These are phyloP conservation scores for Cosmopolites sordidus DNA, from an alignment of 2,888 invertebrate genomes.

Conservation along the genomic window DNA sequence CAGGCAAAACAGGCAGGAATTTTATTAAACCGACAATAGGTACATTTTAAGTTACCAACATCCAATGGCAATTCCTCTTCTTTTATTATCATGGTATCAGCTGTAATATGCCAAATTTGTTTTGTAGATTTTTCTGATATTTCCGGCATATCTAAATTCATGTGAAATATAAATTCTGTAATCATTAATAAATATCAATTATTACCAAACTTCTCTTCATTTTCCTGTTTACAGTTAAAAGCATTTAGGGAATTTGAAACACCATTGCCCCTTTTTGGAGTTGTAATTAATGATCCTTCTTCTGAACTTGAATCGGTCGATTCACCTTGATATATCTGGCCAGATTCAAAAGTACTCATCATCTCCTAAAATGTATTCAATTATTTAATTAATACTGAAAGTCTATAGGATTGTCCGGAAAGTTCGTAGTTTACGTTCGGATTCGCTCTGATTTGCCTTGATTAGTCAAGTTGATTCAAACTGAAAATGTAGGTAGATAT, in stretches of 20 bases:
- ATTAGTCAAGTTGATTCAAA: too few relatives aligned
- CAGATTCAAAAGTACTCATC: slow-evolving; percentile 53
- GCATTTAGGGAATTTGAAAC: too few relatives aligned
- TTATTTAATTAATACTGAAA: too few relatives aligned
- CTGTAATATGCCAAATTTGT: slow-evolving; percentile 34
- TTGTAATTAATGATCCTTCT: slow-evolving; percentile 16
- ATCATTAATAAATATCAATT: too few relatives aligned
- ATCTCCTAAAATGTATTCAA: slow-evolving; percentile 39
- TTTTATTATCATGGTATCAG: slow-evolving; percentile 29
- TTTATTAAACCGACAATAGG: slow-evolving; percentile 57
- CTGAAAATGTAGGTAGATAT: too few relatives aligned
- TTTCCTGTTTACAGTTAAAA: too few relatives aligned
- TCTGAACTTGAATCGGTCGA: slow-evolving; percentile 44
- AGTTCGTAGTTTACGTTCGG: too few relatives aligned
- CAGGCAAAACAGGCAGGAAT: slow-evolving; percentile 67
- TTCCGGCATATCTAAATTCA: background rate
- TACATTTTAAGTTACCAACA: slow-evolving; percentile 53
- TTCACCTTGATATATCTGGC: slow-evolving; percentile 36
- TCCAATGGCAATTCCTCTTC: slow-evolving; percentile 9
- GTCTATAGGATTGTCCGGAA: too few relatives aligned
- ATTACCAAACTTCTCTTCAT: too few relatives aligned
- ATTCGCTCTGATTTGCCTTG: too few relatives aligned
- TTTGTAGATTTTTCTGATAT: background rate
- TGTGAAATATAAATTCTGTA: too few relatives aligned
- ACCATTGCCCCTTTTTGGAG: too few relatives aligned